Percentiles rank a stretch among this genome's conserved stretches.
Evolutionary conservation across 1,140 invertebrate genomes (phyloP).

Genomic region (Caenorhabditis inopinata): DNA sequence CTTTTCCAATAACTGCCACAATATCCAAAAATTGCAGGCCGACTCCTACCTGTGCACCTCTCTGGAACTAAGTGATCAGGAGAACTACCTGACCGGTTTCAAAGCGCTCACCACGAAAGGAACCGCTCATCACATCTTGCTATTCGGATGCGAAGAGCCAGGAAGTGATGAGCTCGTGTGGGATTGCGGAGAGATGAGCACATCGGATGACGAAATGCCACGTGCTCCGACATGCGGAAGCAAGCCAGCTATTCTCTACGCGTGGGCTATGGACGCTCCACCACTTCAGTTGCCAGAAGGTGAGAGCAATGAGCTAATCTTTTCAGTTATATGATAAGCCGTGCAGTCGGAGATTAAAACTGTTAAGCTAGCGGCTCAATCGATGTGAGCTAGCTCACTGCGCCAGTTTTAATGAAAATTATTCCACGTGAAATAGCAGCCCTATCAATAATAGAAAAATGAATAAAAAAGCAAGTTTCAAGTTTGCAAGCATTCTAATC

Average conservation of each 20-base stretch:
- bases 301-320: no score
- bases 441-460: no score
- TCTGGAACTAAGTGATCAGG: not conserved
- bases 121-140: slow-evolving; percentile 89
- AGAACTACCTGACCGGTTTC: slow-evolving; percentile 77
- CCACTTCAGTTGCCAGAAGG: slow-evolving; percentile 79
- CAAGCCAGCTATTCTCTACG: slow-evolving; percentile 81
- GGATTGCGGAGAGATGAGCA: slow-evolving; percentile 89
- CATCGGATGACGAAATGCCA: slow-evolving; percentile 50
- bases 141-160: slow-evolving; percentile 85
- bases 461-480: no score
- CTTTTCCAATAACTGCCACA: no score
- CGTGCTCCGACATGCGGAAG: slow-evolving; percentile 61
- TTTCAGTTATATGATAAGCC: not conserved
- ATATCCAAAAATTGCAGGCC: slow-evolving; percentile 72
- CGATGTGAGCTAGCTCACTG: no score
- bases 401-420: no score
- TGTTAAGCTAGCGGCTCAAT: no score
- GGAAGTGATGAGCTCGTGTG: slow-evolving; percentile 79
- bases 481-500: no score
- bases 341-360: no score
- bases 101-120: slow-evolving; percentile 86
- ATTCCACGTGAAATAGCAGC: no score
- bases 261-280: slow-evolving; percentile 93
- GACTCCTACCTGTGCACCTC: slow-evolving; percentile 83